Evolutionary conservation across 1,140 invertebrate genomes (phyloP).

Genomic region (Drosophila takahashii): DNA sequence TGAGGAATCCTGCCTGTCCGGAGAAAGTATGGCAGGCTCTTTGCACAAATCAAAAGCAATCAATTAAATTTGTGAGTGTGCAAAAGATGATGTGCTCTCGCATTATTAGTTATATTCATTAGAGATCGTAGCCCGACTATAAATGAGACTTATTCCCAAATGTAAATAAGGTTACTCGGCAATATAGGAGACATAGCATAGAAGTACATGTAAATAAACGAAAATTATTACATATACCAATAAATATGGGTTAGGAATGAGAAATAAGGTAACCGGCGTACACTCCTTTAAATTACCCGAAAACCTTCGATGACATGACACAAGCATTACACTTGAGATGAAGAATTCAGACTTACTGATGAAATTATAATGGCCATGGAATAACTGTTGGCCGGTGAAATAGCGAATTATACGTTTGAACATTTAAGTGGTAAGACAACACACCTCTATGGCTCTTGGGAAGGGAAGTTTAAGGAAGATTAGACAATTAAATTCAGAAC

Average conservation of each 20-base stretch:
- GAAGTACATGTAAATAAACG: slow-evolving; percentile 6
- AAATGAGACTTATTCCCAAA: neutral
- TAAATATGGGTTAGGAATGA: neutral
- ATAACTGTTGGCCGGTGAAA: slow-evolving; percentile 17
- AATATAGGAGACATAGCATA: slow-evolving; percentile 1
- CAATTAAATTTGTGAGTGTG: neutral
- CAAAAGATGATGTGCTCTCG: neutral
- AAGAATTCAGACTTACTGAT: neutral
- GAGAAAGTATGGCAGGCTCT: no score
- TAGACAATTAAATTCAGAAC: no score
- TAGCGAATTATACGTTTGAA: slow-evolving; percentile 8
- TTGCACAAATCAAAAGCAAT: neutral
- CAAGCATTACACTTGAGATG: neutral
- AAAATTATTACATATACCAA: neutral
- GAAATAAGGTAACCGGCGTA: neutral
- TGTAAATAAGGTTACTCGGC: neutral
- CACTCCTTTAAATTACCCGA: neutral
- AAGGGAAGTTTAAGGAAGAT: neutral
- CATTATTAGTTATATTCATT: neutral
- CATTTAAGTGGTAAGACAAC: neutral
- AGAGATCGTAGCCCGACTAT: slow-evolving; percentile 15
- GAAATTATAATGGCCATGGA: neutral
- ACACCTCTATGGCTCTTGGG: neutral
- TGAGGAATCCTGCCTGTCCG: neutral
- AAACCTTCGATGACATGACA: neutral